Base-by-base conservation (phyloP, 2,888 invertebrate species). In the Mesorhabditis belari region DNA sequence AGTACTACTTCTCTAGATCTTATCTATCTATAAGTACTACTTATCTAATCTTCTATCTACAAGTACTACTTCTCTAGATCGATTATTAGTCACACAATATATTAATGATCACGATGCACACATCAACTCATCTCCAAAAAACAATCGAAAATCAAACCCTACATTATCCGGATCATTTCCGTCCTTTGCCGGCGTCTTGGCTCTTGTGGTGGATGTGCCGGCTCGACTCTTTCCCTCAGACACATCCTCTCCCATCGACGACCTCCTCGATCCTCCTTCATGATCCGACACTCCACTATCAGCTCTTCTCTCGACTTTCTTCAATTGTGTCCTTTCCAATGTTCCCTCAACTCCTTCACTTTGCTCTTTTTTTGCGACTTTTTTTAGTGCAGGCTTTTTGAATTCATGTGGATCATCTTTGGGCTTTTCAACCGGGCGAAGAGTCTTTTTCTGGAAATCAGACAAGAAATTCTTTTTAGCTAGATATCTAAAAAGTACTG, bases 311-410 rank as follows among this genome's bases (percentile, higher is more conserved):
- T 35, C 44, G 12, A 35, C 44, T 2, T 35, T 35, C 44, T 35
- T 35, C 44, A 35, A n/a, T n/a, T 35, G 12, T n/a, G 44, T 17
- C n/a, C 12, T 9, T 1, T 49, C 60, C 5, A 49, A 54, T 9
- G 58, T 24, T 53, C 54, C 49, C 52, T 64, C 60, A 52, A 55
- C 66, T 53, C 54, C 49, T 51, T 64, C 60, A 52, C 52, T 65
- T 26, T 62, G 56, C 24, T 72, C 75, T 35, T 67, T 69, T 58
- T 73, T 74, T 19, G 63, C 65, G 9, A 74, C 72, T 56, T 70
- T 76, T 62, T 78, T 78, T 62, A 77, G 64, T 58, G 73, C 70
- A 25, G 75, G 44, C 44, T 35, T 67, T 56, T 69, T 61, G 60
- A 35, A 35, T n/a, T 35, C 44, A n/a, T 64, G 63, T 23, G 49